Conservation (phyloP, 2,888 invertebrate genomes). For the Netelia fuscicornis region DNA sequence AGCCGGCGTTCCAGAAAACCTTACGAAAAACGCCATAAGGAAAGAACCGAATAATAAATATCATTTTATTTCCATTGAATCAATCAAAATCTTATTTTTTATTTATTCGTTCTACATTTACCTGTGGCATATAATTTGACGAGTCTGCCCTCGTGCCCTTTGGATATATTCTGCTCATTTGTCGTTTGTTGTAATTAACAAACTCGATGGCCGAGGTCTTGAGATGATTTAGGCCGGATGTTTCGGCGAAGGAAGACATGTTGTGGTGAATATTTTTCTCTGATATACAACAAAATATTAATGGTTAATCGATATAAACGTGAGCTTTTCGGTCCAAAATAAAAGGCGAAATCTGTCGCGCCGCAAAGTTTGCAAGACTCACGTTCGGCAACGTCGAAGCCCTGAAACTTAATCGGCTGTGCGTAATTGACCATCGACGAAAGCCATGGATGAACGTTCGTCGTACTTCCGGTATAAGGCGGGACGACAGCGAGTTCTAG, state of each 20-base stretch:
- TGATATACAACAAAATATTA: slow-evolving; percentile 82
- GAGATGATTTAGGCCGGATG: slow-evolving; percentile 97
- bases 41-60: slow-evolving; percentile 13
- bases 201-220: slow-evolving; percentile 99
- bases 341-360: neutral
- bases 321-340: slow-evolving; percentile 10
- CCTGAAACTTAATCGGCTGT: slow-evolving; percentile 99
- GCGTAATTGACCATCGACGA: slow-evolving; percentile 99
- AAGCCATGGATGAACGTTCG: slow-evolving; percentile 99
- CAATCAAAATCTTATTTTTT: too few species aligned
- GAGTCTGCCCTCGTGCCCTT: slow-evolving; percentile 99
- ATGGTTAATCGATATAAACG: slow-evolving; percentile 17
- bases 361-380: slow-evolving; percentile 79
- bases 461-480: slow-evolving; percentile 98
- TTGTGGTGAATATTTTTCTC: slow-evolving; percentile 98
- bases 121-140: slow-evolving; percentile 99
- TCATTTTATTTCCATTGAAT: too few species aligned
- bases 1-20: slow-evolving; percentile 99
- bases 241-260: slow-evolving; percentile 99
- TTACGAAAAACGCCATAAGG: slow-evolving; percentile 82
- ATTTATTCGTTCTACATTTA: slow-evolving; percentile 79
- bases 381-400: slow-evolving; percentile 99
- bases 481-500: slow-evolving; percentile 87
- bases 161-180: slow-evolving; percentile 99
- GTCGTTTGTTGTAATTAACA: slow-evolving; percentile 99